Evolutionary conservation across 2,888 invertebrate species (phyloP).

Genomic region (Orthonychiurus folsomi): DNA sequence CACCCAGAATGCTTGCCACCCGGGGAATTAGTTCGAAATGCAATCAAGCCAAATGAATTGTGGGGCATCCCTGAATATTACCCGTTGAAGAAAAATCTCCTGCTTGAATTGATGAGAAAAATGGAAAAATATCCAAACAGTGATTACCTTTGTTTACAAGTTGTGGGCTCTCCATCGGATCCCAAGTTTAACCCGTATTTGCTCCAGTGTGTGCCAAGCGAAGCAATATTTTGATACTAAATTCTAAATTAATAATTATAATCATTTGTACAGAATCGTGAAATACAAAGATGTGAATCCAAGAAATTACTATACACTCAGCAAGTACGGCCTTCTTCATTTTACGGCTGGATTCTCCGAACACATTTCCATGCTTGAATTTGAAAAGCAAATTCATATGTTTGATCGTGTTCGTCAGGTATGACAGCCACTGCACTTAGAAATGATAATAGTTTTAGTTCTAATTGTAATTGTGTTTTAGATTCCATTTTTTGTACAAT

Average conservation of each 20-base stretch:
- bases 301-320: slow-evolving; percentile 69
- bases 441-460: not conserved
- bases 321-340: slow-evolving; percentile 71
- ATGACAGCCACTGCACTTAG: not conserved
- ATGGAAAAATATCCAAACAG: slow-evolving; percentile 33
- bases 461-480: too few relatives aligned
- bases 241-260: not conserved
- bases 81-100: slow-evolving; percentile 24
- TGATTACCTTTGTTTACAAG: slow-evolving; percentile 32
- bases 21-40: slow-evolving; percentile 26
- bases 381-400: slow-evolving; percentile 34
- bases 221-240: slow-evolving; percentile 9
- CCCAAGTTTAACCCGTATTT: slow-evolving; percentile 34
- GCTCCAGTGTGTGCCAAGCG: slow-evolving; percentile 23
- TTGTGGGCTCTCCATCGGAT: slow-evolving; percentile 19
- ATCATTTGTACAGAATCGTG: slow-evolving; percentile 54
- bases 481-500: slow-evolving; percentile 45
- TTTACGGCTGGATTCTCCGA: slow-evolving; percentile 30
- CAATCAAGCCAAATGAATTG: slow-evolving; percentile 26
- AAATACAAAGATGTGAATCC: slow-evolving; percentile 61
- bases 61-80: slow-evolving; percentile 35
- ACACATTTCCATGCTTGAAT: slow-evolving; percentile 27
- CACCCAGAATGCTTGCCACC: slow-evolving; percentile 33
- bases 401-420: slow-evolving; percentile 25
- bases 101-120: slow-evolving; percentile 26